These are phyloP conservation scores for Lysiphlebus fabarum DNA, from an alignment of 1,140 invertebrate genomes.

Conservation along the genomic window DNA sequence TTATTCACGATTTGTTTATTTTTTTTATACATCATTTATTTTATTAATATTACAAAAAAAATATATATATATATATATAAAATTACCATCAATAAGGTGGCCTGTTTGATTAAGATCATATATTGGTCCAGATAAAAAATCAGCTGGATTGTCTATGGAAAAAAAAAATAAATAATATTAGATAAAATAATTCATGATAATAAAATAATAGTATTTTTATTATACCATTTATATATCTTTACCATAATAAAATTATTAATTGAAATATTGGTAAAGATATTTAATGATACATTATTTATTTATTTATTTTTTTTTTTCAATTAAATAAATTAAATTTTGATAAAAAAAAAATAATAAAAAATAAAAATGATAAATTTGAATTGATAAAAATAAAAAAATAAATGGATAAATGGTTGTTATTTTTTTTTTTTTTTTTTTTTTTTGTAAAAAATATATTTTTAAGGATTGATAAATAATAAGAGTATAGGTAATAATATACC, in stretches of 20 bases:
- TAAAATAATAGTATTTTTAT: background rate
- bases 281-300: background rate
- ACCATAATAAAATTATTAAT: too few species aligned
- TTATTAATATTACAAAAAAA: constrained; percentile 18
- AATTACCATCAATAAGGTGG: constrained; percentile 78
- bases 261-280: constrained; percentile 16
- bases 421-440: constrained; percentile 9
- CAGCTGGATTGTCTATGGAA: constrained; percentile 50
- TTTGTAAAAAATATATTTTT: too few species aligned
- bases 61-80: constrained; percentile 4
- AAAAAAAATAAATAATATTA: constrained; percentile 36
- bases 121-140: constrained; percentile 59
- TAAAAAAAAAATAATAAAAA: background rate
- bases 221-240: constrained; percentile 1
- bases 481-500: too few species aligned
- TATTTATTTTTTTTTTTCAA: background rate
- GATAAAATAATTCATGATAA: constrained; percentile 4
- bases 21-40: constrained; percentile 28
- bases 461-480: too few species aligned
- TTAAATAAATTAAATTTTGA: too few species aligned
- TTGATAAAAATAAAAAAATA: too few species aligned
- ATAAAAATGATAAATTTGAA: constrained; percentile 1
- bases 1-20: constrained; percentile 25
- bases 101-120: constrained; percentile 83
- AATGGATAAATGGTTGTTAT: too few species aligned